Evolutionary conservation across 2,888 invertebrate species (phyloP).

Genomic region (Archaeoteleia sp.): DNA sequence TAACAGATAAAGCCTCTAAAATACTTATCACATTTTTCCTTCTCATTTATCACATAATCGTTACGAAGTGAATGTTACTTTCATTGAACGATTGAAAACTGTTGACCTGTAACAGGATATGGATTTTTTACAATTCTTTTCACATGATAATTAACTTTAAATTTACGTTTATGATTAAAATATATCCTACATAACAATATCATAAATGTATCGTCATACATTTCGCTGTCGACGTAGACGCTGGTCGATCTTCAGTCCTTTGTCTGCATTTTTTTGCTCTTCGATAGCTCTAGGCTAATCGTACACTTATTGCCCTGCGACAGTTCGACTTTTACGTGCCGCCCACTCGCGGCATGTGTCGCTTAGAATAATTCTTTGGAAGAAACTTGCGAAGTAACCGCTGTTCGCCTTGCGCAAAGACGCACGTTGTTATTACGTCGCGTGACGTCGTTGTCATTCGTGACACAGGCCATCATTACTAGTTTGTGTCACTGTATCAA

Average conservation of each 20-base stretch:
- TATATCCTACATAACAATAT: too few relatives aligned
- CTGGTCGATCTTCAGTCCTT: constrained; percentile 56
- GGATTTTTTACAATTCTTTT: too few relatives aligned
- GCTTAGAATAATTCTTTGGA: constrained; percentile 55
- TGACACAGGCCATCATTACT: constrained; percentile 28
- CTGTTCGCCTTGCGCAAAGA: constrained; percentile 20
- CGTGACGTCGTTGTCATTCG: constrained; percentile 35
- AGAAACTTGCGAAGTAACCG: constrained; percentile 40
- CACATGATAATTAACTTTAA: too few relatives aligned
- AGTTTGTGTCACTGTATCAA: constrained; percentile 2
- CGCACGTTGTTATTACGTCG: constrained; percentile 29
- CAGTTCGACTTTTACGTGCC: constrained; percentile 44
- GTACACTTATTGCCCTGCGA: constrained; percentile 39
- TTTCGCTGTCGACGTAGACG: constrained; percentile 61
- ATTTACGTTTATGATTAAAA: too few relatives aligned
- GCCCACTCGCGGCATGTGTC: constrained; percentile 56
- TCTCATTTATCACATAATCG: too few relatives aligned
- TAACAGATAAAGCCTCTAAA: too few relatives aligned
- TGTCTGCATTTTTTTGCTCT: constrained; percentile 35
- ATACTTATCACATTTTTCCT: too few relatives aligned
- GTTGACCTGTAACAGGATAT: too few relatives aligned
- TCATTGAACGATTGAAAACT: too few relatives aligned
- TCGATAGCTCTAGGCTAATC: constrained; percentile 17
- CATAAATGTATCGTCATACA: too few relatives aligned
- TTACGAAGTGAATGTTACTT: too few relatives aligned